A percentile compares a stretch with the other conserved stretches of the same genome.
Evolutionary conservation across 2,797 vertebrate genomes (phyloP).

Genomic region (Micrastur ruficollis): DNA sequence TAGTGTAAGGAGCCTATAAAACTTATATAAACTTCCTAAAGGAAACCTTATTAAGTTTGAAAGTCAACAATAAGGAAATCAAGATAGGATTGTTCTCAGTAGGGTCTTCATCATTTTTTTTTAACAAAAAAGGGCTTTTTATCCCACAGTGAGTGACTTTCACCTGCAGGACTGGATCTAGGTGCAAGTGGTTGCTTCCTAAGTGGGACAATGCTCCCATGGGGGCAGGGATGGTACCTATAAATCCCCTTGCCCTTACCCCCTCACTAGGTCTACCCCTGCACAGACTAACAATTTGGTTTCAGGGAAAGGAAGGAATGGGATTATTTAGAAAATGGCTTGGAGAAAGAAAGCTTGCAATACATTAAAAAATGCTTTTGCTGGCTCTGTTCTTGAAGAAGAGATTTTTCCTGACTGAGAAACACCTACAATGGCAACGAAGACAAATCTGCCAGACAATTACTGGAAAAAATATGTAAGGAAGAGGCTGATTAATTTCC

Average conservation of each 20-base stretch:
- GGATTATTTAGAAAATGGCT: not conserved
- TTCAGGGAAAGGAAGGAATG: not conserved
- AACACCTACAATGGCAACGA: not conserved
- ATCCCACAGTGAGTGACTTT: not conserved
- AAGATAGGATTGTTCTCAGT: not conserved
- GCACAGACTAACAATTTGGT: not conserved
- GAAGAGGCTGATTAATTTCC: slow-evolving; percentile 15
- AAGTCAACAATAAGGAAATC: not conserved
- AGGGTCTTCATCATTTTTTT: not conserved
- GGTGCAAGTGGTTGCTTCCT: not conserved
- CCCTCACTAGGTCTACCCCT: not conserved
- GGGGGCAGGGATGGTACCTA: not conserved
- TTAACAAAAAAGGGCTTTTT: not conserved
- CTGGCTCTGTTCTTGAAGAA: not conserved
- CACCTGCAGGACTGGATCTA: not conserved
- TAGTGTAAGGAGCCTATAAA: not conserved
- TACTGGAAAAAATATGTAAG: slow-evolving; percentile 5
- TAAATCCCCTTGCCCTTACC: not conserved
- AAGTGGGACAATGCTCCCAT: not conserved
- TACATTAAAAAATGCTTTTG: not conserved
- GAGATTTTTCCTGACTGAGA: not conserved
- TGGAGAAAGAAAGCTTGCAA: not conserved
- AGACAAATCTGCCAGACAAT: slow-evolving; percentile 16
- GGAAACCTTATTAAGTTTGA: not conserved
- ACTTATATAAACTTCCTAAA: not conserved